Base-by-base conservation (phyloP, 2,797 vertebrate species). In the Chelonia mydas region DNA sequence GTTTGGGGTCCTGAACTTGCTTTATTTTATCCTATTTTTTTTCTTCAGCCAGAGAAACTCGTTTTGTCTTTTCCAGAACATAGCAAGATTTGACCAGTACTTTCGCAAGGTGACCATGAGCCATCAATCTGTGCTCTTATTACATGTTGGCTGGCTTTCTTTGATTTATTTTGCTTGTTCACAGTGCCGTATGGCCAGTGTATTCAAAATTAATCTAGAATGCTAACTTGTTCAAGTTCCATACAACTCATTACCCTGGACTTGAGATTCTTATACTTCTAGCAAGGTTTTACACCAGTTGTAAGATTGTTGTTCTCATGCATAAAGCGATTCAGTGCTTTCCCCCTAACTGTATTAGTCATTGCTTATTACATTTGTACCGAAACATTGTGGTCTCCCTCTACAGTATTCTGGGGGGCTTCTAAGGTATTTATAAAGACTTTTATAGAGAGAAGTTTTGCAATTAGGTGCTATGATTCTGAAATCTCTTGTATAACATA, bases 1-100 rank as follows among this genome's bases (percentile, higher is more conserved):
- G 12, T 90, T 91, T 85, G 86, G 87, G 49, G 49, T 83, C 93
- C 91, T 59, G 55, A 96, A 95, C 90, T 97, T 33, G 5, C 37
- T 93, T 96, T 94, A 4, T 5, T 41, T 89, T 88, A 7, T 41
- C 53, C 31, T 92, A 17, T 5, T 78, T 0, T 83, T 83, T 3
- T 74, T 0, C 77, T 90, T 87, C 2, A 41, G 25, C 11, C 37
- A 84, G 81, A 3, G 49, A 89, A 79, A 80, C 23, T 50, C 23
- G 9, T 6, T 19, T 50, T 90, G 17, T 31, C 59, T 74, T 78
- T 50, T 84, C 17, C 57, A 57, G 65, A 28, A 76, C 19, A 49
- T 76, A 53, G 17, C 27, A 57, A 57, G 23, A 13, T 8, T 81
- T 81, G 51, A 74, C 19, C 19, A 55, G n/a, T 55, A 78, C 16